These are phyloP conservation scores for Amazona vittata DNA, from an alignment of 2,113 vertebrate species.

Conservation along the genomic window DNA sequence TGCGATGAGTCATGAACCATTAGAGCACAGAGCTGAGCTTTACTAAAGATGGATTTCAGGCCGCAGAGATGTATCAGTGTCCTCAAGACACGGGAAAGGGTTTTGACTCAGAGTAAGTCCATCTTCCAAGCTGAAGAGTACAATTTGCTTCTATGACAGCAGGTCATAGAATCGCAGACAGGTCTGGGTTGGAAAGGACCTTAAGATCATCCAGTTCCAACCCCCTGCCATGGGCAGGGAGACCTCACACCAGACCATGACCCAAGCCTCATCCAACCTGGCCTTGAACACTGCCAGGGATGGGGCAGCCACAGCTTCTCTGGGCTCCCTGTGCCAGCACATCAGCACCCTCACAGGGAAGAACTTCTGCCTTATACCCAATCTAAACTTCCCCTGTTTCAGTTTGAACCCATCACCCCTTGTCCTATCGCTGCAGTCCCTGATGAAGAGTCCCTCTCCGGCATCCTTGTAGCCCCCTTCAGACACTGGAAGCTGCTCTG, in stretches of 20 bases:
- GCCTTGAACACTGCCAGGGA: not conserved
- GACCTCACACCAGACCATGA: fast-evolving
- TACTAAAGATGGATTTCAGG: not conserved
- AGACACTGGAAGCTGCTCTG: not conserved
- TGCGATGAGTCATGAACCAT: not conserved
- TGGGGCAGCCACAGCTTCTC: no score
- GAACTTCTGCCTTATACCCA: no score
- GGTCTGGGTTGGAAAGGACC: not conserved
- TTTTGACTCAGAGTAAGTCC: not conserved
- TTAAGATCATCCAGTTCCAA: not conserved
- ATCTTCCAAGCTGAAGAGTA: not conserved
- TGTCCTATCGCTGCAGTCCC: no score
- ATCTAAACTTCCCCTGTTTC: no score
- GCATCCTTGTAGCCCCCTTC: no score
- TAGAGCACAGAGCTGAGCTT: not conserved
- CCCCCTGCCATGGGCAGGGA: not conserved
- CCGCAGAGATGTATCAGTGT: not conserved
- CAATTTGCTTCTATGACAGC: not conserved
- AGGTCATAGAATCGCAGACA: not conserved
- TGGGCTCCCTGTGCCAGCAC: no score
- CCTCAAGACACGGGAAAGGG: not conserved
- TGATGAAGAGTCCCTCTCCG: no score
- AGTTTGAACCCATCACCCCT: no score
- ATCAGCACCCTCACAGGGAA: no score
- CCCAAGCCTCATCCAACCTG: not conserved